phyloP scores from a whole-genome alignment of 2,797 vertebrate genomes.

The Myotis myotis region DNA sequence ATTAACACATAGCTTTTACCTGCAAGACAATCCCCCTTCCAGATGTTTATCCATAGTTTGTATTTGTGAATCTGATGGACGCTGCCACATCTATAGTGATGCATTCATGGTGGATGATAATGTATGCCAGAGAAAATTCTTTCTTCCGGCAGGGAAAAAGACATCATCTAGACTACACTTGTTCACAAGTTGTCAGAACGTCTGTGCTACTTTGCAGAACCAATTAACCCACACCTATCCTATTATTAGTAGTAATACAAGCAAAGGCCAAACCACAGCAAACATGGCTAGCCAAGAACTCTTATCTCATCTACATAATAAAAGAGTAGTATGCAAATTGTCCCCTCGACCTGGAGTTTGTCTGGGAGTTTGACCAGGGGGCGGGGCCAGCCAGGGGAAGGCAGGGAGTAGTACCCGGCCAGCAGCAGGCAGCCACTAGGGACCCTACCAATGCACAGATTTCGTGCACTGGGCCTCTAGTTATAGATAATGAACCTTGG shows the following conservation, averaged over 20 bases:
- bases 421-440: too few relatives aligned
- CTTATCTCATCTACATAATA: not conserved
- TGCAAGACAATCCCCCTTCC: not conserved
- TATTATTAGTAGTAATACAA: constrained; percentile 1
- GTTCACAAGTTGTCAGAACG: not conserved
- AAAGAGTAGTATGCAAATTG: too few relatives aligned
- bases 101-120: not conserved
- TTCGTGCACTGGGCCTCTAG: too few relatives aligned
- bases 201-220: not conserved
- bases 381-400: too few relatives aligned
- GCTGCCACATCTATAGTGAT: not conserved
- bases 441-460: too few relatives aligned
- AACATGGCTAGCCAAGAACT: not conserved
- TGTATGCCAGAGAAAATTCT: not conserved
- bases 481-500: not conserved
- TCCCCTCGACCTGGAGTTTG: too few relatives aligned
- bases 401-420: too few relatives aligned
- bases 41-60: not conserved
- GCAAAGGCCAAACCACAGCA: not conserved
- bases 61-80: not conserved
- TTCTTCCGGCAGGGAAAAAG: not conserved
- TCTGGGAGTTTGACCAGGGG: too few relatives aligned
- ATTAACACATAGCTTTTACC: not conserved
- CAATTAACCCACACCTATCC: not conserved
- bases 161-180: not conserved